These are phyloP conservation scores for Spermophilus dauricus DNA, from an alignment of 2,113 vertebrate species.

Conservation along the genomic window DNA sequence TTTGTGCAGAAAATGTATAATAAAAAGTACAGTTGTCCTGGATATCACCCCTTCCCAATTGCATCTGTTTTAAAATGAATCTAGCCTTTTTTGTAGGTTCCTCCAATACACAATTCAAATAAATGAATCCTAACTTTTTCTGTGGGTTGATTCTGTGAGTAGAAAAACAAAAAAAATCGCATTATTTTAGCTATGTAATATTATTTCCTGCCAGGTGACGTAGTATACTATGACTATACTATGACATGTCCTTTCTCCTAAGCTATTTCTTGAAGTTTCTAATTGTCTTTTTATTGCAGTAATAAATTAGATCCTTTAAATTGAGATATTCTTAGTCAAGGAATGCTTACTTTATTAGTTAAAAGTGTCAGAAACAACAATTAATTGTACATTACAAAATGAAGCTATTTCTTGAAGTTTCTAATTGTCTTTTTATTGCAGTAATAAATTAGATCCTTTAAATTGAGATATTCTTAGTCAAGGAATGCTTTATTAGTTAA, in stretches of 20 bases:
- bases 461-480: not conserved
- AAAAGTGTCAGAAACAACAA: slow-evolving; percentile 53
- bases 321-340: not conserved
- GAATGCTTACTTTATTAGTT: slow-evolving; percentile 14
- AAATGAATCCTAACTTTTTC: slow-evolving; percentile 6
- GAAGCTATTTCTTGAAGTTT: slow-evolving; percentile 36
- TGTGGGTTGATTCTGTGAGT: not conserved
- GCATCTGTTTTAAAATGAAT: not conserved
- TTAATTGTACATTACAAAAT: no score
- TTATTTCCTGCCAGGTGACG: not conserved
- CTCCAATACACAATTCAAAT: not conserved
- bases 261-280: slow-evolving; percentile 28
- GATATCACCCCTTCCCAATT: not conserved
- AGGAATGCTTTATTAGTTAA: slow-evolving; percentile 16
- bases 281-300: slow-evolving; percentile 24
- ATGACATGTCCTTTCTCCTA: slow-evolving; percentile 22
- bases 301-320: not conserved
- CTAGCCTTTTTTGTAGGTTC: not conserved
- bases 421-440: slow-evolving; percentile 18
- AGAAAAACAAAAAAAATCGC: slow-evolving; percentile 30
- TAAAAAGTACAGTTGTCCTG: not conserved
- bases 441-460: not conserved
- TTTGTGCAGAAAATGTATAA: not conserved
- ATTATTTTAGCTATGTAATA: not conserved
- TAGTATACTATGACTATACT: not conserved